phyloP scores from a whole-genome alignment of 2,888 invertebrate genomes.

The Eurytoma adleriae region DNA sequence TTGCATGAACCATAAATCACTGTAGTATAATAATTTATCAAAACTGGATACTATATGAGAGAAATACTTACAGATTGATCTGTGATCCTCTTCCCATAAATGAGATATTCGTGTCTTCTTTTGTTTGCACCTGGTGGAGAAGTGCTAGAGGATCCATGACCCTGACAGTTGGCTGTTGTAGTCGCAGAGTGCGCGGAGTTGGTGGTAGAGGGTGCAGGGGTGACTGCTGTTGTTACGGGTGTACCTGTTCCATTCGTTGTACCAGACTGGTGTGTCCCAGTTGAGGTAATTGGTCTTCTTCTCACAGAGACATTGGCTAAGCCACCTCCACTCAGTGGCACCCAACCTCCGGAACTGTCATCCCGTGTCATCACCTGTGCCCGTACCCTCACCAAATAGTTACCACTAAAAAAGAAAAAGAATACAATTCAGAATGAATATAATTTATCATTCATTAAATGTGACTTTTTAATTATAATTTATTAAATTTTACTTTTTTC shows the following conservation, averaged over 20 bases:
- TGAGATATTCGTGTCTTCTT: conserved; percentile 91
- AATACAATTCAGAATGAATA: neutral
- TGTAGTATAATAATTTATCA: neutral
- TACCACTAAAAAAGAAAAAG: conserved; percentile 82
- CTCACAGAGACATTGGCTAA: conserved; percentile 95
- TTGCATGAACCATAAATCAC: no score
- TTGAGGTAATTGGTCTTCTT: conserved; percentile 80
- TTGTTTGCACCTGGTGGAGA: conserved; percentile 76
- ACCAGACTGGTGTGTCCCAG: conserved; percentile 68
- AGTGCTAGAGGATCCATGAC: conserved; percentile 69
- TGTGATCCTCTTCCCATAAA: conserved; percentile 93
- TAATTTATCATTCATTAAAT: neutral
- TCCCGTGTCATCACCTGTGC: conserved; percentile 99
- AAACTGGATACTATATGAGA: conserved; percentile 1
- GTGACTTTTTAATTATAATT: neutral
- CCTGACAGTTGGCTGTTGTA: conserved; percentile 64
- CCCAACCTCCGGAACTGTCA: conserved; percentile 97
- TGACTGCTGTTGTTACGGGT: conserved; percentile 62
- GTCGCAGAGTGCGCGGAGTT: conserved; percentile 61
- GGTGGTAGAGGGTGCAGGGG: conserved; percentile 64
- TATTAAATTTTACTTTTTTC: conserved; percentile 9
- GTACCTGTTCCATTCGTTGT: conserved; percentile 66
- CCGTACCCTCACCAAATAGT: conserved; percentile 96
- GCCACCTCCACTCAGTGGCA: conserved; percentile 95
- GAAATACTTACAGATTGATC: conserved; percentile 88